Evolutionary conservation across 30 jellyfish, hydroid and myxozoan species (phyloP), one percentile per base, ranked within the genome.

Genomic region (Aurelia aurita complex sp. Pacific): DNA sequence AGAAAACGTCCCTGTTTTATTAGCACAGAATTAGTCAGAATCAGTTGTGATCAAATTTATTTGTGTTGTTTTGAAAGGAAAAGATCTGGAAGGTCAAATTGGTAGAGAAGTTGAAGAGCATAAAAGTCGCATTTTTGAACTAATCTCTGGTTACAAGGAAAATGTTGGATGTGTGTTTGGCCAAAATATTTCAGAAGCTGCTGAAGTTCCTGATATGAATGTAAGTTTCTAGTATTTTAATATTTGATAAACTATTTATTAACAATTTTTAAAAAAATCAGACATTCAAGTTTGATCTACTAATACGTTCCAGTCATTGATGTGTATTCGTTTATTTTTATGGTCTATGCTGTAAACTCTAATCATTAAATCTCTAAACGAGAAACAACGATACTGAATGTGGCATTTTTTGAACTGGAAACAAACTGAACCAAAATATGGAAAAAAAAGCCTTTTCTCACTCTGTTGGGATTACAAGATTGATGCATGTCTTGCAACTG

Each of bases 81-180:
- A 79, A 50, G 80, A 79, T 42, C 67, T 79, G 89, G 89, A 66
- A 32, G 72, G 67, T 16, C 54, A 43, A 66, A 79, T 79, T 12
- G 60, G 72, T 5, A 35, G 67, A 34, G 89, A 79, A 66, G 70
- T 79, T 2, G 89, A 64, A 50, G 89, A 79, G 57, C 89, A 79
- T 54, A 67, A 67, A 42, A 57, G 35, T 14, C 89, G 89, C 18
- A 42, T 79, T 11, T 79, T 79, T 65, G 89, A 67, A 6, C 65
- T 79, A 53, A 33, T 79, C 5, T 43, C 89, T 32, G 63, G 67
- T 4, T 79, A 63, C 72, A 64, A 53, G 60, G 69, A 79, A 29
- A 79, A 51, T 51, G 57, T 79, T 64, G 65, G 73, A 14, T 79
- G 89, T 35, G 81, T 75, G 18, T 50, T 79, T 70, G 89, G 67